A percentile compares a stretch with the other conserved stretches of the same genome.
Conservation (phyloP, 1,140 invertebrate genomes). For the Pseudachorutes palmiensis region DNA sequence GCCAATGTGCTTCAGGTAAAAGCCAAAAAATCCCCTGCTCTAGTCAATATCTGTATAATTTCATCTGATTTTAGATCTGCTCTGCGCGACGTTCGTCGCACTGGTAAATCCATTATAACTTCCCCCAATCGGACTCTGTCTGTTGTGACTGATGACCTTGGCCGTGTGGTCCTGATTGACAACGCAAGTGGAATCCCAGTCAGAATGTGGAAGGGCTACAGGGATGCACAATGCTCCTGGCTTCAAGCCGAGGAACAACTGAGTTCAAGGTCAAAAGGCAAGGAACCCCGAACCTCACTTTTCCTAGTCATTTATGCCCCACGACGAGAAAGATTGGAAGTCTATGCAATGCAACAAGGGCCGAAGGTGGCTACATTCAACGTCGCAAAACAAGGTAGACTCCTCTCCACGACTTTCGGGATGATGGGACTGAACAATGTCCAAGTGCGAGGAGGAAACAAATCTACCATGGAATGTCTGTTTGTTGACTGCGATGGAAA, state of each 20-base stretch:
- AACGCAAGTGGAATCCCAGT: constrained; percentile 66
- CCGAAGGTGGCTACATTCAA: constrained; percentile 81
- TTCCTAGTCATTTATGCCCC: constrained; percentile 81
- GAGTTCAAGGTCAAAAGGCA: constrained; percentile 41
- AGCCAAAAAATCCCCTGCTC: not conserved
- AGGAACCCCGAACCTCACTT: constrained; percentile 50
- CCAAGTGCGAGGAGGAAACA: constrained; percentile 44
- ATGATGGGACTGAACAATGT: constrained; percentile 58
- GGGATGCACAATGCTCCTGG: constrained; percentile 88
- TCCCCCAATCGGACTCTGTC: constrained; percentile 73
- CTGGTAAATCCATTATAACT: constrained; percentile 60
- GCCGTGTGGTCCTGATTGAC: constrained; percentile 76
- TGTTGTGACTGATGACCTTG: constrained; percentile 73
- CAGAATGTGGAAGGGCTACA: constrained; percentile 84
- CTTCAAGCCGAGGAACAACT: constrained; percentile 64
- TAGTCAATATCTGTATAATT: not conserved
- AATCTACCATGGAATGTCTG: constrained; percentile 59
- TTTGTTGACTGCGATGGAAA: constrained; percentile 72
- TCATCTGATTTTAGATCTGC: constrained; percentile 55
- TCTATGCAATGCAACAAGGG: constrained; percentile 77
- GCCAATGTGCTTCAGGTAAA: constrained; percentile 42
- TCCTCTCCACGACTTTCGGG: constrained; percentile 69
- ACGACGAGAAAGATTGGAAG: constrained; percentile 71
- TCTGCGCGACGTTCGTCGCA: constrained; percentile 70
- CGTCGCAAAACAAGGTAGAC: constrained; percentile 69